phyloP scores from a whole-genome alignment of 2,888 invertebrate genomes.

The Kryphioiulus occultus region DNA sequence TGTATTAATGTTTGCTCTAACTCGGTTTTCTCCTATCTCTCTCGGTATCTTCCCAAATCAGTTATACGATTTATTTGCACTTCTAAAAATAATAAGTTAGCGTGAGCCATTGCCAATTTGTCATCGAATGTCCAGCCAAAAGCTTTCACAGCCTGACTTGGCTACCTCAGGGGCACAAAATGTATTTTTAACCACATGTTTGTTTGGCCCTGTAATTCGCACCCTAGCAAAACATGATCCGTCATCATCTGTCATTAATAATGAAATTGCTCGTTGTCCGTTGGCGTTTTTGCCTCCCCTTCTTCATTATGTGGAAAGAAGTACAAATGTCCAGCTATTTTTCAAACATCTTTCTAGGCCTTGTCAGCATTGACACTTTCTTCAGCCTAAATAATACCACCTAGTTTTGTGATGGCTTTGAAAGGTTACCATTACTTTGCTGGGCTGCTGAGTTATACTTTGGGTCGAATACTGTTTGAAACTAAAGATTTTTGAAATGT shows the following conservation, averaged over 20 bases:
- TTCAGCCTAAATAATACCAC: not conserved
- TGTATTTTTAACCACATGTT: constrained; percentile 46
- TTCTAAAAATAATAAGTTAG: constrained; percentile 28
- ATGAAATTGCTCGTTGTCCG: constrained; percentile 8
- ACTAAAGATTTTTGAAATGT: too few relatives aligned
- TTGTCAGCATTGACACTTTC: not conserved
- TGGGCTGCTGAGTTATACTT: too few relatives aligned
- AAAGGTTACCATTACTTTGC: not conserved
- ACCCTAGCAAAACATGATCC: constrained; percentile 32
- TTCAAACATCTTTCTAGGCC: not conserved
- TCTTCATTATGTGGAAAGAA: not conserved
- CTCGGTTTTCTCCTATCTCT: not conserved
- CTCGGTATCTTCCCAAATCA: not conserved
- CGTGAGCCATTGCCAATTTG: constrained; percentile 15
- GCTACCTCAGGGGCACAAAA: not conserved
- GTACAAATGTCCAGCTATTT: constrained; percentile 28
- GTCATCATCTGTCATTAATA: constrained; percentile 44
- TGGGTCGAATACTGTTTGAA: too few relatives aligned
- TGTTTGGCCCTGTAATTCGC: constrained; percentile 31
- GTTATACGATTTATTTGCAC: constrained; percentile 39
- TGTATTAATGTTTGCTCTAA: not conserved
- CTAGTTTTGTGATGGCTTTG: not conserved
- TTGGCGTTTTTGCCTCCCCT: not conserved
- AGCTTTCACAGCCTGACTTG: not conserved
- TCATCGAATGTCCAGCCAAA: constrained; percentile 4